These are phyloP conservation scores for Etheostoma spectabile DNA, from an alignment of 2,113 vertebrate species.

Conservation along the genomic window DNA sequence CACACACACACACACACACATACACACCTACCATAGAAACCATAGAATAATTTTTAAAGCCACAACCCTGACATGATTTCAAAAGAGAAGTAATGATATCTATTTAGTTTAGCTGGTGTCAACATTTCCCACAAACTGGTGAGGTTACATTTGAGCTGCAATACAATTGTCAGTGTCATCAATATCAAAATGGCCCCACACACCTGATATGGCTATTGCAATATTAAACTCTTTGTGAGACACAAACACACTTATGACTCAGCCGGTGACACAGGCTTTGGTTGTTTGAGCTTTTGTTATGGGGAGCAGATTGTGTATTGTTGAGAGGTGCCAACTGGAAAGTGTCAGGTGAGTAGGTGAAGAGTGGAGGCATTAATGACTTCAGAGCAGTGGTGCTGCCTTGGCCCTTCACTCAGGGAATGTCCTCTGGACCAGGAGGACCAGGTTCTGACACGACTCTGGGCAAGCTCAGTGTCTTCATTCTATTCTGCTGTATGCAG, in stretches of 20 bases:
- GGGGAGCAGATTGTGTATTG: constrained; percentile 32
- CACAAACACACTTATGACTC: too few relatives aligned
- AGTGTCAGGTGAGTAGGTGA: constrained; percentile 37
- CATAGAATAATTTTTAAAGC: not conserved
- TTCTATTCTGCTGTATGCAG: constrained; percentile 5
- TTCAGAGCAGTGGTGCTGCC: constrained; percentile 29
- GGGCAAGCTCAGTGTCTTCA: not conserved
- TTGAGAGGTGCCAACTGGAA: constrained; percentile 33
- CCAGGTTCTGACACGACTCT: constrained; percentile 26
- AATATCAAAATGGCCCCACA: not conserved
- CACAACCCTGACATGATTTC: too few relatives aligned
- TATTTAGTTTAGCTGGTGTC: not conserved
- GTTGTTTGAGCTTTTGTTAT: constrained; percentile 20
- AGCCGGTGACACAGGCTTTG: not conserved
- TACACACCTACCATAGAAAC: not conserved
- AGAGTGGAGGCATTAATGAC: constrained; percentile 38
- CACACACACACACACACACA: not conserved
- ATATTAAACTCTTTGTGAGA: too few relatives aligned
- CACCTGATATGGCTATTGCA: too few relatives aligned
- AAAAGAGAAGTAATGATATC: too few relatives aligned
- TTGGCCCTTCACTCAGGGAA: constrained; percentile 19
- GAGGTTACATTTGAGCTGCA: constrained; percentile 4
- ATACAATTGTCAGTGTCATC: not conserved
- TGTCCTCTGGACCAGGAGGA: constrained; percentile 14
- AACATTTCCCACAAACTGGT: not conserved